Percentiles rank a stretch among this genome's conserved stretches.
phyloP scores from a whole-genome alignment of 1,140 invertebrate species.

The Oryzaephilus surinamensis region DNA sequence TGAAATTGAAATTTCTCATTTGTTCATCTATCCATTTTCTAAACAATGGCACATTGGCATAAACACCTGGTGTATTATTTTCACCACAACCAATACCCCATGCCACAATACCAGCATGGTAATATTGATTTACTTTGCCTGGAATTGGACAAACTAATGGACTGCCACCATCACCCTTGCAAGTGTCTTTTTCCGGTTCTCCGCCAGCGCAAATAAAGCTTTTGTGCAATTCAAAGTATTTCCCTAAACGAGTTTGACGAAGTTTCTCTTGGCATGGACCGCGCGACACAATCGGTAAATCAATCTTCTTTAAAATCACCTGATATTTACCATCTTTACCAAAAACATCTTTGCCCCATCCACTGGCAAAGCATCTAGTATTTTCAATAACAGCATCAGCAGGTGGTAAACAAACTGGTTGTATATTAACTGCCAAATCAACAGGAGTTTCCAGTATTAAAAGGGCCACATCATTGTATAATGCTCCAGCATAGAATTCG shows the following conservation, averaged over 20 bases:
- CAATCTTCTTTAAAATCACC: conserved; percentile 59
- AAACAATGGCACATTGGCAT: conserved; percentile 28
- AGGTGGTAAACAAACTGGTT: conserved; percentile 57
- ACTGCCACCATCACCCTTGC: conserved; percentile 48
- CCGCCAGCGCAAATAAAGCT: conserved; percentile 71
- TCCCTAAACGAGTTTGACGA: conserved; percentile 47
- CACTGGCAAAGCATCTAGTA: conserved; percentile 43
- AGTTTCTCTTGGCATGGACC: conserved; percentile 45
- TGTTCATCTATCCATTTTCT: conserved; percentile 30
- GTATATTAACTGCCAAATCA: conserved; percentile 52
- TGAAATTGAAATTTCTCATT: conserved; percentile 11
- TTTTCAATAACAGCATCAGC: conserved; percentile 32
- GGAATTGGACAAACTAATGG: conserved; percentile 44
- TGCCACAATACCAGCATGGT: conserved; percentile 41
- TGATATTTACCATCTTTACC: conserved; percentile 47
- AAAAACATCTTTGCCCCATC: conserved; percentile 55
- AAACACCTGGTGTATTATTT: conserved; percentile 42
- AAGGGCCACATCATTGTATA: conserved; percentile 60
- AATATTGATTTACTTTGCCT: conserved; percentile 29
- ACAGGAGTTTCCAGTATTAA: conserved; percentile 48
- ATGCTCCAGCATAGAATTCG: conserved; percentile 40
- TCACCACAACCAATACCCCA: conserved; percentile 48
- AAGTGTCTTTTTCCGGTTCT: conserved; percentile 50
- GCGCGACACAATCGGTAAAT: conserved; percentile 49
- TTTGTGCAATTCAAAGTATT: conserved; percentile 50